Percentiles rank a stretch among this genome's conserved stretches.
Conservation (phyloP, 2,888 invertebrate species). For the Ferdinandea cuprea region DNA sequence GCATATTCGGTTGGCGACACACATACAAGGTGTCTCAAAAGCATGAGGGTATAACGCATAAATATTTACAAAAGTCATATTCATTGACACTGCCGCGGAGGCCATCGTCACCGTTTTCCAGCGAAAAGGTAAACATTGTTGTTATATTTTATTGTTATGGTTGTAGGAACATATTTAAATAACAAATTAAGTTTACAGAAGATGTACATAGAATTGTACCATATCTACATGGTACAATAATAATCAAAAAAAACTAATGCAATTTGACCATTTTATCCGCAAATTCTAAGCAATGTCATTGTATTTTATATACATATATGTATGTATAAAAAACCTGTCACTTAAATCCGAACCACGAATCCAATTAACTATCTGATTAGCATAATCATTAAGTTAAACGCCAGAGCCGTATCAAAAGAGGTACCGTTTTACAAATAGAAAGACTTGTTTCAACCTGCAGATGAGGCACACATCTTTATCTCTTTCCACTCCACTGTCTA, state of each 20-base stretch:
- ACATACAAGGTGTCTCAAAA: slow-evolving; percentile 91
- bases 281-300: too few species aligned
- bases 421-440: slow-evolving; percentile 20
- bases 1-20: slow-evolving; percentile 91
- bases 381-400: slow-evolving; percentile 39
- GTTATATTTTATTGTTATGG: too few species aligned
- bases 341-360: too few species aligned
- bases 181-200: too few species aligned
- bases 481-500: not conserved
- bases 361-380: slow-evolving; percentile 33
- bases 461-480: slow-evolving; percentile 1
- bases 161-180: too few species aligned
- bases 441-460: slow-evolving; percentile 10
- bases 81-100: slow-evolving; percentile 82
- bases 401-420: not conserved
- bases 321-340: too few species aligned
- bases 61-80: slow-evolving; percentile 82
- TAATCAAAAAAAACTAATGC: too few species aligned
- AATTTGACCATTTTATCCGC: too few species aligned
- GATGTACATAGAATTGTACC: too few species aligned
- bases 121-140: slow-evolving; percentile 80
- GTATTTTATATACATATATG: too few species aligned
- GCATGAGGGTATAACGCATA: slow-evolving; percentile 85
- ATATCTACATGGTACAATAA: too few species aligned
- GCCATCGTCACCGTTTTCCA: slow-evolving; percentile 78